Conservation (phyloP, 2,797 vertebrate genomes). For the Chaetophractus vellerosus region DNA sequence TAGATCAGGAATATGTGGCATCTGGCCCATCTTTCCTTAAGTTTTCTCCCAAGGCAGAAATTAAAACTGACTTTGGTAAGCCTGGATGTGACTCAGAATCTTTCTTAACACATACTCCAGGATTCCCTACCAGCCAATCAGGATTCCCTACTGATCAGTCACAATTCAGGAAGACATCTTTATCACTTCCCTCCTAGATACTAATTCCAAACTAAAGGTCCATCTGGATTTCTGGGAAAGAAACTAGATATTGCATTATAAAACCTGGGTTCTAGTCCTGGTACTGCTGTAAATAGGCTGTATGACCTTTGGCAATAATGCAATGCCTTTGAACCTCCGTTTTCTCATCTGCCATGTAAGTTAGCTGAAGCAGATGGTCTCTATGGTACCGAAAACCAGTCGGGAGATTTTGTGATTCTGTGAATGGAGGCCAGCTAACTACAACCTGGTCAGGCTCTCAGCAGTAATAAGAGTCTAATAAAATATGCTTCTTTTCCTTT, state of each 20-base stretch:
- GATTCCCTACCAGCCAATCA: not conserved
- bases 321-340: not conserved
- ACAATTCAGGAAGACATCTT: not conserved
- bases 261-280: not conserved
- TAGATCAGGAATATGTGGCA: not conserved
- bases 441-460: not conserved
- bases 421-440: not conserved
- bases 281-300: slow-evolving; percentile 5
- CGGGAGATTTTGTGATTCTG: not conserved
- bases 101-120: not conserved
- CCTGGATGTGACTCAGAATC: not conserved
- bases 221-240: slow-evolving; percentile 10
- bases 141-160: not conserved
- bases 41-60: not conserved
- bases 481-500: not conserved
- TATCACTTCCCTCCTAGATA: not conserved
- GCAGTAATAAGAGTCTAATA: not conserved
- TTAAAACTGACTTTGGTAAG: not conserved
- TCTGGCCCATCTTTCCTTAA: not conserved
- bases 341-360: slow-evolving; percentile 12
- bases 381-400: not conserved
- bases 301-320: not conserved
- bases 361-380: slow-evolving; percentile 24
- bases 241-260: not conserved
- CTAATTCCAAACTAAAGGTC: not conserved